Base-by-base conservation (phyloP, 2,888 invertebrate species). In the Mellilla xanthometata region DNA sequence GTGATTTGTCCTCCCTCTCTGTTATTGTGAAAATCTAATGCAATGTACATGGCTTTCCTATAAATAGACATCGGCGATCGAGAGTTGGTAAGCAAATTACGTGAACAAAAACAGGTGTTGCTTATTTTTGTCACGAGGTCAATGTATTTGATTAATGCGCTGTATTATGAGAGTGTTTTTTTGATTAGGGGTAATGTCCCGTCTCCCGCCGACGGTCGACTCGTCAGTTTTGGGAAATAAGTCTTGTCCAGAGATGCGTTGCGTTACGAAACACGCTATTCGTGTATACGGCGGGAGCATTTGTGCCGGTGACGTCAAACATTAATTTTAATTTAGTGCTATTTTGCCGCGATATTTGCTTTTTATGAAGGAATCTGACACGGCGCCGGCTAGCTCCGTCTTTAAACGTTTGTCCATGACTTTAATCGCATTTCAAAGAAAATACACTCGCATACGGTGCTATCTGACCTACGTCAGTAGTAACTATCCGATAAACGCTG, bases 291-390 rank as follows among this genome's bases (percentile, higher is more conserved):
- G 39, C 41, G 43, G 44, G 50, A 46, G n/a, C n/a, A 50, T 49
- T 52, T 52, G 46, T 43, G 49, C 46, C 46, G 27, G 39, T 54
- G 57, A 57, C 52, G 57, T 54, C 52, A 57, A 54, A 53, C 52
- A 54, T 51, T 50, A 52, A 51, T 52, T 54, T 57, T 52, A 57
- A 52, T 54, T 49, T 45, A 36, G 38, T 49, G 28, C 41, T 49
- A 53, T 51, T 32, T 35, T 47, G 38, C 48, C 33, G 33, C 33
- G 26, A 43, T 54, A 51, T 52, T 52, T 45, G 39, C 35, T 54
- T 57, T 54, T 53, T 49, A 49, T 47, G 34, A 43, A 49, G 12
- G 40, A 19, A 29, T 39, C 36, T 41, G 42, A 47, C 36, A 44
- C 31, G 33, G 28, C 24, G 35, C 15, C 15, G 15, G 15, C 15